Base-by-base conservation (phyloP, 2,888 invertebrate genomes). In the Agrochola lychnidis region DNA sequence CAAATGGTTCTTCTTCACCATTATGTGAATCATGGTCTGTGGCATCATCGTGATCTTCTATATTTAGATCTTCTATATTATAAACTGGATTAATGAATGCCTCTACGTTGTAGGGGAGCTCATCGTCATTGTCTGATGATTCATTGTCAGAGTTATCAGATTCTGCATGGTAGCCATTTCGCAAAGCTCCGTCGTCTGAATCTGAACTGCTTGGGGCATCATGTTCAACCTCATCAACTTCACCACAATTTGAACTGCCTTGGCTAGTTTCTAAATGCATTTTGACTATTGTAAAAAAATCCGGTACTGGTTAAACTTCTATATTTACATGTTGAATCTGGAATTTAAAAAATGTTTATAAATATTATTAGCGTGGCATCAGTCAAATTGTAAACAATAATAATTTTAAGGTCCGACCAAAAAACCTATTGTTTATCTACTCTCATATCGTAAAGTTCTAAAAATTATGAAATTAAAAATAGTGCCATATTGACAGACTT, bases 321-420 rank as follows among this genome's bases (percentile, higher is more conserved):
- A 6, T 57, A 51, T 57, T 63, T 79, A 45, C 25, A 80, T 56
- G 30, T 22, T 5, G 14, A 25, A 76, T 61, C 78, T 78, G 82
- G 2, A 78, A 78, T 22, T n/a, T 42, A 62, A 48, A 48, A 48
- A 30, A n/a, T 36, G 4, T 7, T 7, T 2, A 4, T 5, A 9
- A 30, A 19, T 59, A 22, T 25, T 19, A n/a, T n/a, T 48, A 14
- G 1, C 19, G 12, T 10, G 22, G 1, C 12, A 7, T 22, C 14
- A 25, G n/a, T 57, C 4, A 48, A 69, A 10, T 64, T 45, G 10
- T 64, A 10, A 25, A 25, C n/a, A 42, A 19, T 25, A 40, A n/a
- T 19, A 5, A 30, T 30, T 30, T 30, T 9, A 42, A 42, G n/a
- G 10, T 64, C n/a, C 5, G 5, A n/a, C 40, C 16, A n/a, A 14